Base-by-base conservation (phyloP, 2,888 invertebrate species). In the Anoplius nigerrimus region DNA sequence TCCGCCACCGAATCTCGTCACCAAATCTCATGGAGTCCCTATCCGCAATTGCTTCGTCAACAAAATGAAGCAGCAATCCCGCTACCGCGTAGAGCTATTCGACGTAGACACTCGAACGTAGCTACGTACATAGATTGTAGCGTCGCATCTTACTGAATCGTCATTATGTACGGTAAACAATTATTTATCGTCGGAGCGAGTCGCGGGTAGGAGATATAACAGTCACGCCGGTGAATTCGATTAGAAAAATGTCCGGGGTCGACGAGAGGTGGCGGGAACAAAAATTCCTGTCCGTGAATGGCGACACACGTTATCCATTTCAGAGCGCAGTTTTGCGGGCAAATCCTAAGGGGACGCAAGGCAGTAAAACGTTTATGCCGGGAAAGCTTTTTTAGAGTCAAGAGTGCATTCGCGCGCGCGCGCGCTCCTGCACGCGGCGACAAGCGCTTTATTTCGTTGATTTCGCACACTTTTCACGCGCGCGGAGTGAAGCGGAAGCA, bases 401-500 rank as follows among this genome's bases (percentile, higher is more conserved):
- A 2, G 24, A 43, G 52, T 11, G 53, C 45, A 45, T 62, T 53
- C 43, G 43, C 24, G 43, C 56, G 22, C 27, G 48, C 51, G 62
- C 54, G 22, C 24, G 22, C 60, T 18, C 24, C 27, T 45, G 63
- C 57, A 66, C 65, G 64, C 66, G 67, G 68, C 69, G 78, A 71
- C 72, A 73, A 69, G 62, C 75, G 67, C 73, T 77, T 75, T 78
- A 78, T 77, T 78, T 71, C 66, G 71, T 64, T 73, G 77, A 77
- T 78, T 77, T 69, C 68, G 68, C 62, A 55, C 68, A 68, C 70
- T 77, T 74, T 77, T 77, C 70, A 71, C 75, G 54, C 66, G 45
- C 18, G 20, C 55, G 11, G 34, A 34, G 51, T 18, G 53, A 18
- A 15, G 22, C 62, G 62, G 22, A 54, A 66, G 48, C 48, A 48